Evolutionary conservation across 2,888 invertebrate genomes (phyloP).

Genomic region (Julus scanicus): DNA sequence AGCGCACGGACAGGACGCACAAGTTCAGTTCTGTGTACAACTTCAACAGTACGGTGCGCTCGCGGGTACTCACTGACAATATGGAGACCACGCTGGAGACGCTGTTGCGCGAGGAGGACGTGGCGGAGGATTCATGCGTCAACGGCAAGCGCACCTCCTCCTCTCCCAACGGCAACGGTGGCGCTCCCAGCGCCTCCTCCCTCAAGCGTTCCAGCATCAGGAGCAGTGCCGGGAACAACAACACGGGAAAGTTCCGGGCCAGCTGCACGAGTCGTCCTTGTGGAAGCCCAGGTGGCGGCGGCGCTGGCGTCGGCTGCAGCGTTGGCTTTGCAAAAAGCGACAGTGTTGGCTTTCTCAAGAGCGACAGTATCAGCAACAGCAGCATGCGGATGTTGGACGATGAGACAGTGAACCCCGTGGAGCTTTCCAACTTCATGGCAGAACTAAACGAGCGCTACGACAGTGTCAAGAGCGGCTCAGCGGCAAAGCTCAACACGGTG

Average conservation of each 20-base stretch:
- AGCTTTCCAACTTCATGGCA: constrained; percentile 76
- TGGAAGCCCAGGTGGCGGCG: not conserved
- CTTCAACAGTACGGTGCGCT: constrained; percentile 55
- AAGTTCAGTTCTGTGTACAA: constrained; percentile 55
- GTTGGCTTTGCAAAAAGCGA: no score
- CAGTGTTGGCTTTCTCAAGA: constrained; percentile 44
- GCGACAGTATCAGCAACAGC: constrained; percentile 74
- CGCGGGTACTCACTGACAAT: constrained; percentile 48
- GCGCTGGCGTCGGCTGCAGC: not conserved
- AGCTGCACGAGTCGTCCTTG: not conserved
- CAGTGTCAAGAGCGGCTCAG: not conserved
- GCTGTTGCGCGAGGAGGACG: constrained; percentile 51
- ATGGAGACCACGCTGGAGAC: constrained; percentile 57
- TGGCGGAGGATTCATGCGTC: not conserved
- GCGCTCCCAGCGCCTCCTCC: not conserved
- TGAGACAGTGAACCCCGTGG: constrained; percentile 75
- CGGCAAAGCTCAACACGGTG: not conserved
- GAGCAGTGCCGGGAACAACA: not conserved
- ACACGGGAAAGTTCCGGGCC: not conserved
- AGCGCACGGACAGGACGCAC: constrained; percentile 25
- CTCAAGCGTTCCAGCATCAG: not conserved
- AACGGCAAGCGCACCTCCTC: not conserved
- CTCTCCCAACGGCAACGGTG: not conserved
- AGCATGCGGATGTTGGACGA: constrained; percentile 79
- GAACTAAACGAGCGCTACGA: constrained; percentile 71